A percentile compares a stretch with the other conserved stretches of the same genome.
Conservation (phyloP, 2,888 invertebrate genomes). For the Nymphalis urticae region DNA sequence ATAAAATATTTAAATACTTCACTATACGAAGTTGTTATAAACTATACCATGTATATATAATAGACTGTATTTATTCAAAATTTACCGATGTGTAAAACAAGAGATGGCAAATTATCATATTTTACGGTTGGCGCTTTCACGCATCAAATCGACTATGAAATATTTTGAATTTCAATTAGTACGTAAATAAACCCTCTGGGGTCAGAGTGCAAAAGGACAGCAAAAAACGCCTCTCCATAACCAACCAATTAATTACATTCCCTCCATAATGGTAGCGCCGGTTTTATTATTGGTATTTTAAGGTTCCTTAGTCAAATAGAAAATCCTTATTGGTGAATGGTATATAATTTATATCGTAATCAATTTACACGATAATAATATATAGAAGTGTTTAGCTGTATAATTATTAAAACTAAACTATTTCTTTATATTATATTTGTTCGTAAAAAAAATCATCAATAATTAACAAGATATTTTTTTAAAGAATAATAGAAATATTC, state of each 20-base stretch:
- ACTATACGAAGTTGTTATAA: too few species aligned
- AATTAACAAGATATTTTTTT: too few species aligned
- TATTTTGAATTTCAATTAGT: slow-evolving; percentile 74
- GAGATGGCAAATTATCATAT: slow-evolving; percentile 30
- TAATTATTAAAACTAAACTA: too few species aligned
- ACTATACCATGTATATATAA: too few species aligned
- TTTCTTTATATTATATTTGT: too few species aligned
- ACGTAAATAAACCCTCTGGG: slow-evolving; percentile 59
- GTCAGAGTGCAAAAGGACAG: slow-evolving; percentile 71
- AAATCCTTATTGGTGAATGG: background rate
- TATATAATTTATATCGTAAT: background rate
- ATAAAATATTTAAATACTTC: too few species aligned
- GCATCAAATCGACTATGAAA: slow-evolving; percentile 58
- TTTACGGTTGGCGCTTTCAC: slow-evolving; percentile 38
- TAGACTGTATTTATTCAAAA: too few species aligned
- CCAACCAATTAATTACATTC: slow-evolving; percentile 63
- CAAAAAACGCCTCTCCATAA: slow-evolving; percentile 34
- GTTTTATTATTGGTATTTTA: background rate
- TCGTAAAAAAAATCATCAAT: too few species aligned
- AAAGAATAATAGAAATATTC: too few species aligned
- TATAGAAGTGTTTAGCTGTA: background rate
- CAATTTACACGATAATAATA: background rate
- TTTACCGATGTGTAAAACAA: slow-evolving; percentile 17
- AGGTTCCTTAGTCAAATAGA: background rate
- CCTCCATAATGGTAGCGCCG: slow-evolving; percentile 50